Evolutionary conservation across 2,888 invertebrate genomes (phyloP), one percentile per base, ranked within the genome.

Genomic region (Macrosiphum euphorbiae): DNA sequence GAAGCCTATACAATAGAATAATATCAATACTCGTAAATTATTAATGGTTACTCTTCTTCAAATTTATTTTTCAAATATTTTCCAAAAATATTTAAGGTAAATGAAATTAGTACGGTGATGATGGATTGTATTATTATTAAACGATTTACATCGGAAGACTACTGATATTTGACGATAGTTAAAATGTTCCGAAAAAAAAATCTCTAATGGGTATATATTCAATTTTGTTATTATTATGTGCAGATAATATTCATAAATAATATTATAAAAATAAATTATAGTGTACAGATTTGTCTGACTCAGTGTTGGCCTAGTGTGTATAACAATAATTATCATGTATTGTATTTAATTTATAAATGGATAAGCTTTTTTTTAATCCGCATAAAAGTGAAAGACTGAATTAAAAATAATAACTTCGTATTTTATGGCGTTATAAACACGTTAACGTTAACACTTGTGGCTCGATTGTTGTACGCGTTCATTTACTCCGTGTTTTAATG

Each of bases 401-500:
- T 78, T 78, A 78, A 78, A 41, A 50, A 90, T 50, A 35, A 90
- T 55, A 55, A n/a, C 24, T 55, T 41, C 20, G 28, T 55, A 55
- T 55, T 90, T 41, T 41, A 55, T 52, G 52, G 90, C 35, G 28
- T 28, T 41, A 84, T 78, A 90, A 91, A 91, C 41, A 41, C 52
- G 41, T 91, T 91, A 52, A 91, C 84, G 41, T 84, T 26, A 88
- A 88, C 88, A 92, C 78, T 88, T 88, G 92, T 44, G 41, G 88
- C 78, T 88, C 78, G 11, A 88, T 92, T 92, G 88, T 92, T 92
- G 35, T 7, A 35, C 41, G 87, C 20, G 20, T 87, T 88, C 50
- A 28, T 67, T 92, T 88, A 67, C 41, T 52, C 44, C 52, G n/a
- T n/a, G 44, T 88, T 92, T 55, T 78, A 92, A 92, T 92, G 92